Base-by-base conservation (phyloP, 2,113 vertebrate genomes). In the Nannospalax galili region DNA sequence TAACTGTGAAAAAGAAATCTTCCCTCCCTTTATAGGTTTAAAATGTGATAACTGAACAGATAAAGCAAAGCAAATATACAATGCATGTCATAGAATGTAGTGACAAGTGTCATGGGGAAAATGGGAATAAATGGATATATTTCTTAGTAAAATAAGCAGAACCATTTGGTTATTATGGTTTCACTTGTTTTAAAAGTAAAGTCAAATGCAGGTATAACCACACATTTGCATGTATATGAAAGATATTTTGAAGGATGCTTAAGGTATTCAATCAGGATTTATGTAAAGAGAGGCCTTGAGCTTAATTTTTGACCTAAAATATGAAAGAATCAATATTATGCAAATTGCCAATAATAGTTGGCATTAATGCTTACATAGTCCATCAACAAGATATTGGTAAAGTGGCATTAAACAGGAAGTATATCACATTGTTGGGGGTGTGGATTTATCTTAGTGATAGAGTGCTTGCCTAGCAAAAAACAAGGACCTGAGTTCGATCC, bases 1-100 rank as follows among this genome's bases (percentile, higher is more conserved):
- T 19, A 89, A 15, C 32, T 77, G 20, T 73, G 69, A 93, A 93
- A 45, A 93, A 87, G 26, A 93, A n/a, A 80, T 56, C n/a, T 5
- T 81, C 22, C 30, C 30, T 67, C 19, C 4, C 35, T 93, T 82
- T 80, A 56, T 32, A 14, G 48, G 69, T 95, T 91, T 81, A 85
- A 32, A 86, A 77, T 32, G 24, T 88, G 20, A 91, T 56, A 88
- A n/a, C 28, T 78, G 86, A 67, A 89, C 2, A 77, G 37, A 85
- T 91, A n/a, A n/a, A n/a, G n/a, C n/a, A n/a, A 95, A 94, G 9
- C 58, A 79, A 81, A 75, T 24, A 64, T 35, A 90, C 32, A 64
- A 85, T 32, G 12, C 60, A 73, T 79, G 60, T 81, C 20, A 52
- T 67, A 72, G 82, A 91, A 86, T 80, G 52, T 10, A 77, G 56